Evolutionary conservation across 2,113 vertebrate species (phyloP).

Genomic region (Neotragus pygmaeus): DNA sequence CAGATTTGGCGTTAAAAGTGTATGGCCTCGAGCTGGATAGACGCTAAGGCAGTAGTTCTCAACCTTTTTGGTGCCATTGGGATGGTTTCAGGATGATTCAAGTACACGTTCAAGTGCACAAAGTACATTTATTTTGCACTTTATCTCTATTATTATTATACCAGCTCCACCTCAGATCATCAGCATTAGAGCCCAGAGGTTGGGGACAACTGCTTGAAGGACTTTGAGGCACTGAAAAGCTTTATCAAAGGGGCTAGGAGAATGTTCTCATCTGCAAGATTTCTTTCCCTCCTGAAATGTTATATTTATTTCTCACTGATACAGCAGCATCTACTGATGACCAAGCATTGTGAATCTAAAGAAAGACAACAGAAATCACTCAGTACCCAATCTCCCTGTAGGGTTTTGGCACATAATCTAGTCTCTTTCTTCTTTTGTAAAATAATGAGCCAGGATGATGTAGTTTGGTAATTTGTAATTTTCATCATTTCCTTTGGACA

Average conservation of each 20-base stretch:
- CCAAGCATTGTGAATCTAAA: background rate
- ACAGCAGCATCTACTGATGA: constrained; percentile 9
- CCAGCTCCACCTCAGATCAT: background rate
- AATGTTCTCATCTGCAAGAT: background rate
- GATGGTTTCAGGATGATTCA: background rate
- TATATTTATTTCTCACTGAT: background rate
- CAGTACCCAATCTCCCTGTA: background rate
- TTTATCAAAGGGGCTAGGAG: background rate
- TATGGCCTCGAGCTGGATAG: background rate
- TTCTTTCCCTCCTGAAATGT: background rate
- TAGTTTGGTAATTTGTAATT: background rate
- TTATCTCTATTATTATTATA: background rate
- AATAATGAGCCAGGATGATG: background rate
- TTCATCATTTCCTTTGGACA: background rate
- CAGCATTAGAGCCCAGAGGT: background rate
- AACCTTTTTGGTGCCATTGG: background rate
- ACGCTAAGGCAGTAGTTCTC: background rate
- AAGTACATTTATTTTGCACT: background rate
- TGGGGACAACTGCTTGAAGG: background rate
- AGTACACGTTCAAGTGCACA: background rate
- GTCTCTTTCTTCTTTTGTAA: background rate
- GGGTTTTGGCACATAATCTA: background rate
- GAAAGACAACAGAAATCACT: background rate
- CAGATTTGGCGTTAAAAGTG: background rate
- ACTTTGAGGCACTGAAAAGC: background rate